A percentile compares a stretch with the other conserved stretches of the same genome.
These are phyloP conservation scores for Campoletis raptor DNA, from an alignment of 2,888 invertebrate species.

Conservation along the genomic window DNA sequence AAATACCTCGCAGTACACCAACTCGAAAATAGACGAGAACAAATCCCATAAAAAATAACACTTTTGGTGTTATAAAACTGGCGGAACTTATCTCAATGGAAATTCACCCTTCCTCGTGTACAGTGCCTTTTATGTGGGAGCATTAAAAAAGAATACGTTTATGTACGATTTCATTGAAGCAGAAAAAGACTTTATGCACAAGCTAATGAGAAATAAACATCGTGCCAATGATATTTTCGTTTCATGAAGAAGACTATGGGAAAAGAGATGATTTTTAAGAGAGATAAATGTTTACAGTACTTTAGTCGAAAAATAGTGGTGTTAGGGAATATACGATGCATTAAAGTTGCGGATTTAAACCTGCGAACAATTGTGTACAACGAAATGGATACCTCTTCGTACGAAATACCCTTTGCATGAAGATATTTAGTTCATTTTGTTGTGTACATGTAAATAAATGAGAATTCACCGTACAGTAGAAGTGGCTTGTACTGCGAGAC, in stretches of 20 bases:
- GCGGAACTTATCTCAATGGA: not conserved
- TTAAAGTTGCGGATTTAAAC: not conserved
- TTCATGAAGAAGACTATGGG: not conserved
- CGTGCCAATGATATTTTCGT: not conserved
- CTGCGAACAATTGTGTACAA: not conserved
- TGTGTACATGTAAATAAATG: slow-evolving; percentile 10
- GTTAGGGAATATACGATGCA: not conserved
- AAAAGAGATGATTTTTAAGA: slow-evolving; percentile 13
- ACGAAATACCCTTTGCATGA: not conserved
- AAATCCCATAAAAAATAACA: not conserved
- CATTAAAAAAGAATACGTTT: not conserved
- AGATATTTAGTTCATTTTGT: not conserved
- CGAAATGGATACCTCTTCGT: not conserved
- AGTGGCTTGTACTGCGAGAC: slow-evolving; percentile 69
- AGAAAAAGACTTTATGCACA: not conserved
- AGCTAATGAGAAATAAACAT: slow-evolving; percentile 12
- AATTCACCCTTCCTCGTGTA: not conserved
- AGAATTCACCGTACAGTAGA: slow-evolving; percentile 25
- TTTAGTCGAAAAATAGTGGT: not conserved
- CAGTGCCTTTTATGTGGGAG: not conserved
- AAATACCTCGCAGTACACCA: not conserved
- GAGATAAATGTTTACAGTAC: not conserved
- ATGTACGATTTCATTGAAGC: not conserved
- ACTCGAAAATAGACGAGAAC: not conserved
- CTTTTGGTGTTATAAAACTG: not conserved